Evolutionary conservation across 2,797 vertebrate genomes (phyloP).

Genomic region (Eupleurogrammus muticus): DNA sequence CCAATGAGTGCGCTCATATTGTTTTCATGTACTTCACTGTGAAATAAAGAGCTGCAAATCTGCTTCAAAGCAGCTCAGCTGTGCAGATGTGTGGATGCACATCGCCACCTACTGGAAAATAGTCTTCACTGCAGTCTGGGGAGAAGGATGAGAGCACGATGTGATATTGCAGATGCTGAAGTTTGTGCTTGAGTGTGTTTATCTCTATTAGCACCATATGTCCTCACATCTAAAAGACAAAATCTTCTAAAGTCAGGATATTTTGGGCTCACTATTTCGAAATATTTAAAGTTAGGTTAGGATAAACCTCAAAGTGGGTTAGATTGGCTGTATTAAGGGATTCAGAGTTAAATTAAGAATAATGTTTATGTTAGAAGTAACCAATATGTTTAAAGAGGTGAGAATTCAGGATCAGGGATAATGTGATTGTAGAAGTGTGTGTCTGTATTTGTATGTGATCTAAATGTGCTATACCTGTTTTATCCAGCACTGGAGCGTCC

Average conservation of each 20-base stretch:
- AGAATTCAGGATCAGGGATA: not conserved
- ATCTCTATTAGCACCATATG: not conserved
- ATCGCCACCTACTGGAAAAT: constrained; percentile 75
- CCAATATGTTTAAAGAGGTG: not conserved
- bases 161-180: constrained; percentile 18
- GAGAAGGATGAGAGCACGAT: not conserved
- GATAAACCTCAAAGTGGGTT: not conserved
- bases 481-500: constrained; percentile 88
- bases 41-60: not conserved
- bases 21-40: constrained; percentile 14
- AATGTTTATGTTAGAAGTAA: not conserved
- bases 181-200: constrained; percentile 10
- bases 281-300: not conserved
- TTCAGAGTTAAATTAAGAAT: not conserved
- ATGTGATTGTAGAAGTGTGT: not conserved
- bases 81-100: constrained; percentile 22
- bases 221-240: not conserved
- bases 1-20: constrained; percentile 31
- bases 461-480: not conserved
- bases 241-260: not conserved
- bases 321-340: not conserved
- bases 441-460: not conserved
- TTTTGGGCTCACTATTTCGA: not conserved
- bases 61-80: not conserved
- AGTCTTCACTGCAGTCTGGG: constrained; percentile 27